phyloP scores from a whole-genome alignment of 2,797 vertebrate species.

The Mycteria americana region DNA sequence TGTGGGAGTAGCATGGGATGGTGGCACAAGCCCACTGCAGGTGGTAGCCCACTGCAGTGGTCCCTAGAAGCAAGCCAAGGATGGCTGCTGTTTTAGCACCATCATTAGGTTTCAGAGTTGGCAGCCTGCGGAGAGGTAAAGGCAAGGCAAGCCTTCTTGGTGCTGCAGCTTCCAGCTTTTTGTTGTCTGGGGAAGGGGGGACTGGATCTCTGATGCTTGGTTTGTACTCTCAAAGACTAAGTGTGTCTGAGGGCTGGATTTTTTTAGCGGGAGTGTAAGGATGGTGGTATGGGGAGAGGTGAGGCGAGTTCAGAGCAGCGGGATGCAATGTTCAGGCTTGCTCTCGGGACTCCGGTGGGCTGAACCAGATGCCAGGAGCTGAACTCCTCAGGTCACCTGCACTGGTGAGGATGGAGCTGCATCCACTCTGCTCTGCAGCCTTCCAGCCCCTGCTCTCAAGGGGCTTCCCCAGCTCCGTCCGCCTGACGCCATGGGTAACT shows the following conservation, averaged over 20 bases:
- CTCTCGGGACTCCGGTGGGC: not conserved
- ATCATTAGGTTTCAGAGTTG: not conserved
- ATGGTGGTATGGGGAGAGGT: not conserved
- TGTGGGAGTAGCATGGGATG: not conserved
- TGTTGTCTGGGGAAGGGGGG: not conserved
- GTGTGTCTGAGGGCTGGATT: not conserved
- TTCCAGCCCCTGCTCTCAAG: not conserved
- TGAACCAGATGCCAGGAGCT: not conserved
- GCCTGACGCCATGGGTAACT: fast-evolving
- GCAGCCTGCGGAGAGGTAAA: not conserved
- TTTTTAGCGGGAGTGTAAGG: not conserved
- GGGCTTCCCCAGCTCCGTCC: fast-evolving
- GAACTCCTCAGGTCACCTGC: not conserved
- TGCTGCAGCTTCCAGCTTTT: not conserved
- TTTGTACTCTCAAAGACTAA: not conserved
- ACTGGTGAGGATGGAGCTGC: not conserved
- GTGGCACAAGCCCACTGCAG: not conserved
- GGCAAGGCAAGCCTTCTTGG: not conserved
- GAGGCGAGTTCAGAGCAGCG: not conserved
- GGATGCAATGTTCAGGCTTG: not conserved
- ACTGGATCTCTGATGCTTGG: not conserved
- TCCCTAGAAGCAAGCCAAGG: not conserved
- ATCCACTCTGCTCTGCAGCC: not conserved
- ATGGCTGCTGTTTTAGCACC: not conserved
- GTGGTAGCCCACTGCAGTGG: not conserved